These are phyloP conservation scores for Montifringilla adamsi DNA, from an alignment of 2,113 vertebrate genomes.

Conservation along the genomic window DNA sequence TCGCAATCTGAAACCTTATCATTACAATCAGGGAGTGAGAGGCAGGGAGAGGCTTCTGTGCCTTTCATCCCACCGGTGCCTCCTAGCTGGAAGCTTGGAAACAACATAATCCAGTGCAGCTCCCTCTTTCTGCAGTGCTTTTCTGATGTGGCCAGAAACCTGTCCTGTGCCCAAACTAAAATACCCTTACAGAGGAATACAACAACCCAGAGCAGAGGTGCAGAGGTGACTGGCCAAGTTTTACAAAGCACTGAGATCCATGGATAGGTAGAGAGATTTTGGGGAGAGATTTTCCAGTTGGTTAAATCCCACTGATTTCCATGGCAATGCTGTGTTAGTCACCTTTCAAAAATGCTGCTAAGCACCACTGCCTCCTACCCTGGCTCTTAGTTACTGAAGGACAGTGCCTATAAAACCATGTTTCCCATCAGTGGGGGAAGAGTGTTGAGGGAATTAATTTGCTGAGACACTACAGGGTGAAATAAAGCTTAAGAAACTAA, in stretches of 20 bases:
- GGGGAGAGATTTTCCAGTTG: not conserved
- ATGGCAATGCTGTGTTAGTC: not conserved
- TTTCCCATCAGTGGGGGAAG: not conserved
- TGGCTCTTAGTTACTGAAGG: not conserved
- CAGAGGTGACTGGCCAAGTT: not conserved
- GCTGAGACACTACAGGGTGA: not conserved
- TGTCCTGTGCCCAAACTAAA: not conserved
- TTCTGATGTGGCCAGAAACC: not conserved
- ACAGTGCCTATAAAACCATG: not conserved
- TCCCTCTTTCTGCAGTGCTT: not conserved
- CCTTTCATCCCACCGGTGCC: rapidly evolving
- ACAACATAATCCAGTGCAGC: not conserved
- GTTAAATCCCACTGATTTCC: not conserved
- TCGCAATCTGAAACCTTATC: not conserved
- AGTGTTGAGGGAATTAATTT: not conserved
- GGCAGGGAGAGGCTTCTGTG: not conserved
- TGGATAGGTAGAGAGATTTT: not conserved
- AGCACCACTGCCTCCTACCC: not conserved
- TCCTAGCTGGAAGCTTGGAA: not conserved
- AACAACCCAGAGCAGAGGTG: not conserved
- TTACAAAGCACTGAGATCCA: not conserved
- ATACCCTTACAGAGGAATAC: not conserved
- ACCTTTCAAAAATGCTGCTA: not conserved
- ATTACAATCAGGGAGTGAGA: not conserved
- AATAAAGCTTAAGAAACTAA: not conserved